Base-by-base conservation (phyloP, 2,797 vertebrate genomes). In the Aratinga solstitialis region DNA sequence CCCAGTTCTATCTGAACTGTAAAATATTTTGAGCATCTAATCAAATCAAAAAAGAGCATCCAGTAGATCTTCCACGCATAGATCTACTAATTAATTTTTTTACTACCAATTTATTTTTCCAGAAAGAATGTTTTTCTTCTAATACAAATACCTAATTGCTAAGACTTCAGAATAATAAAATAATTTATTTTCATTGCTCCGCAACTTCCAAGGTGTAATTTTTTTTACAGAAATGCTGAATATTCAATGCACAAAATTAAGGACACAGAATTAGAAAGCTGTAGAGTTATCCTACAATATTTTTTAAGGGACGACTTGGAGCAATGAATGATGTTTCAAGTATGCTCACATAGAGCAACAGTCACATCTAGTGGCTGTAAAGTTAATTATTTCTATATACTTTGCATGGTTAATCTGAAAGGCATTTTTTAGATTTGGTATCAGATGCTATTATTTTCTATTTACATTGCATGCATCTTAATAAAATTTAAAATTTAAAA, bases 351-450 rank as follows among this genome's bases (percentile, higher is more conserved):
- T 45, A 92, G 94, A 89, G 65, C 78, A 95, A 97, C 7, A 93
- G 50, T 65, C 45, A 80, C 96, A 96, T 83, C 96, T 96, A 92
- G 81, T 92, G 96, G 94, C n/a, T 72, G 4, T 3, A 83, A 77
- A 85, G 43, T 61, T 91, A 89, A 85, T 62, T 51, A 63, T 76
- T 12, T n/a, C 38, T 73, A 21, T 7, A 42, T 29, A 9, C 0
- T 2, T 62, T 48, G 7, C 30, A 32, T 8, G 23, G 43, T 5
- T 82, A 58, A 58, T 34, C 24, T 58, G n/a, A 75, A 72, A 87
- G 17, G 17, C 2, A 17, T 36, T 84, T 91, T 92, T 77, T 22
- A 62, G 45, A 32, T 17, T 36, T 21, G n/a, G 2, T 22, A 53
- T 61, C 22, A 71, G 45, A 73, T 11, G 21, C 3, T 81, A 65